Base-by-base conservation (phyloP, 2,797 vertebrate genomes). In the Tadarida brasiliensis region DNA sequence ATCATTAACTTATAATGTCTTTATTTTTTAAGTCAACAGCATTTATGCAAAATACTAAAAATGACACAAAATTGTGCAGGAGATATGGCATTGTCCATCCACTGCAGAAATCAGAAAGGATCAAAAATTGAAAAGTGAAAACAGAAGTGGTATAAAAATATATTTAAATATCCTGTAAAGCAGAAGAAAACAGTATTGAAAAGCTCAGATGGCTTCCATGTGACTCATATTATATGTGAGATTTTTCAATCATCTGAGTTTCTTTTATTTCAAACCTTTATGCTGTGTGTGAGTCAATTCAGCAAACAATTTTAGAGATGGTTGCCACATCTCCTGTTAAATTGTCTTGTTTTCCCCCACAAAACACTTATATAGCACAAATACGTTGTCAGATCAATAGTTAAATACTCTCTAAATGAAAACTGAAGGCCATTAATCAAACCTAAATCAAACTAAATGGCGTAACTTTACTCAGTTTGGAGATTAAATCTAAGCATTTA, bases 341-440 rank as follows among this genome's bases (percentile, higher is more conserved):
- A 97, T 80, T 30, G 7, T 6, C 0, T 80, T 88, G 0, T 92
- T 96, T 97, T 80, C 22, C 14, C 54, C 65, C 5, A 91, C 82
- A 78, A 95, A 93, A 94, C 1, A 16, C 44, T 98, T 97, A 76
- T 76, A 87, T 80, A 95, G 77, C 59, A 22, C 17, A 67, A 85
- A 87, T n/a, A 84, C 44, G 87, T 98, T 91, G 49, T 91, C 82
- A 96, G 51, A 88, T 65, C 57, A 94, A 94, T 96, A 81, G 30
- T 49, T 96, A 96, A 93, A 93, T 59, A 81, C 67, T 93, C 65
- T 90, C 4, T 91, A 97, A 97, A 96, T 78, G 28, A 91, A 96
- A 97, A 89, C 1, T 68, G 26, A 74, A 97, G 24, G 84, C 39
- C 26, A 96, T 97, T 97, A 96, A 95, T 97, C 90, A 96, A 90